phyloP scores from a whole-genome alignment of 2,888 invertebrate species.

The Drosophila mettleri region DNA sequence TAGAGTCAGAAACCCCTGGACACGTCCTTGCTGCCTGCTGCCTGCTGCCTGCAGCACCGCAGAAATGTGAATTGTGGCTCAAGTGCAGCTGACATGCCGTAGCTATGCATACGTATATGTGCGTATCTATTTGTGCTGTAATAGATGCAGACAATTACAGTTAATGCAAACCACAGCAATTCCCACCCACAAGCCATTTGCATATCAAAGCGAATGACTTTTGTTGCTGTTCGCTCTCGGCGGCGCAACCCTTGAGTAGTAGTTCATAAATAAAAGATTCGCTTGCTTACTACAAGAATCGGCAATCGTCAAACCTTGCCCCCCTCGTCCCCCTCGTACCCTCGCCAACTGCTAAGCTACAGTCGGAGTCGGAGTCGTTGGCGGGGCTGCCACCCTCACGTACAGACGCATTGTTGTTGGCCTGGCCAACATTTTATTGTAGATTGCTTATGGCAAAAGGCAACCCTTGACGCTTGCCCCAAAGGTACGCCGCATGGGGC shows the following conservation, averaged over 20 bases:
- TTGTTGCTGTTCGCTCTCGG: slow-evolving; percentile 36
- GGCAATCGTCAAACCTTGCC: neutral
- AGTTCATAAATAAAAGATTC: slow-evolving; percentile 78
- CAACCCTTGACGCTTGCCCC: slow-evolving; percentile 53
- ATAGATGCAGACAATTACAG: slow-evolving; percentile 13
- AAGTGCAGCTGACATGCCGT: neutral
- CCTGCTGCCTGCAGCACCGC: neutral
- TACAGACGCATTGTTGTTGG: slow-evolving; percentile 59
- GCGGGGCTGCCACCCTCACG: slow-evolving; percentile 22
- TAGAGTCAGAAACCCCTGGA: no score
- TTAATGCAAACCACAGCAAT: slow-evolving; percentile 9
- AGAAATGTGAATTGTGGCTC: slow-evolving; percentile 4
- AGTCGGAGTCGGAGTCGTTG: neutral
- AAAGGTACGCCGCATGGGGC: slow-evolving; percentile 56
- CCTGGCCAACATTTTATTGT: slow-evolving; percentile 73
- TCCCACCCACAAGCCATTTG: slow-evolving; percentile 30
- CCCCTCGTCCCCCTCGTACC: neutral
- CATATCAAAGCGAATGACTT: slow-evolving; percentile 57
- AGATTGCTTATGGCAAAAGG: slow-evolving; percentile 75
- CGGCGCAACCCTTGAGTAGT: slow-evolving; percentile 43
- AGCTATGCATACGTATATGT: neutral
- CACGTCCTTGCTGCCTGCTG: neutral
- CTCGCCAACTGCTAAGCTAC: neutral
- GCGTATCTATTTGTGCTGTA: neutral
- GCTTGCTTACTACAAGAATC: slow-evolving; percentile 28